These are phyloP conservation scores for Helogale parvula DNA, from an alignment of 2,113 vertebrate genomes.

Conservation along the genomic window DNA sequence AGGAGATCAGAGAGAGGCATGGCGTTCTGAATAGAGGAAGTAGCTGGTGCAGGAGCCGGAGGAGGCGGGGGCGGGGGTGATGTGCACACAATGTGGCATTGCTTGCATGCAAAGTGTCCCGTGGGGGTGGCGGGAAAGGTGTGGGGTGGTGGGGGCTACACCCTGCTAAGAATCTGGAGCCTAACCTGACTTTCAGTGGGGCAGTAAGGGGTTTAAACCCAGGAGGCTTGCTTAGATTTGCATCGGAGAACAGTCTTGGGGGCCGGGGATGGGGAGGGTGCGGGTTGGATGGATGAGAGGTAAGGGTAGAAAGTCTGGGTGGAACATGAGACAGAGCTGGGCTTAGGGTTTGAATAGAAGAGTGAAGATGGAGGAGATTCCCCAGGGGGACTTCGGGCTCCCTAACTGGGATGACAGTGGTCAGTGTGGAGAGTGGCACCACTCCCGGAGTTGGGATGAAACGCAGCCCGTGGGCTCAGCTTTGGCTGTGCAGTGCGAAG, in stretches of 20 bases:
- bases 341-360: not conserved
- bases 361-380: too few species aligned
- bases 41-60: not conserved
- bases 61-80: accelerated
- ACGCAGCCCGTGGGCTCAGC: not conserved
- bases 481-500: not conserved
- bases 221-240: not conserved
- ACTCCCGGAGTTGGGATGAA: not conserved
- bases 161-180: not conserved
- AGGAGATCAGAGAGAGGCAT: not conserved
- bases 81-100: not conserved
- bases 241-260: not conserved
- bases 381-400: not conserved
- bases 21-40: not conserved
- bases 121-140: not conserved
- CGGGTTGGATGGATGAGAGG: not conserved
- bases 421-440: not conserved
- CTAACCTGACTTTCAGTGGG: not conserved
- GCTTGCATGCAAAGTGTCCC: not conserved
- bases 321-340: not conserved
- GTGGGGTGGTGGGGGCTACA: not conserved
- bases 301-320: not conserved
- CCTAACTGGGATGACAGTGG: not conserved
- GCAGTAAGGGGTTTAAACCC: not conserved
- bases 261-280: not conserved